Percentiles rank a stretch among this genome's conserved stretches.
Evolutionary conservation across 2,888 invertebrate species (phyloP).

Genomic region (Pegoplata infirma): DNA sequence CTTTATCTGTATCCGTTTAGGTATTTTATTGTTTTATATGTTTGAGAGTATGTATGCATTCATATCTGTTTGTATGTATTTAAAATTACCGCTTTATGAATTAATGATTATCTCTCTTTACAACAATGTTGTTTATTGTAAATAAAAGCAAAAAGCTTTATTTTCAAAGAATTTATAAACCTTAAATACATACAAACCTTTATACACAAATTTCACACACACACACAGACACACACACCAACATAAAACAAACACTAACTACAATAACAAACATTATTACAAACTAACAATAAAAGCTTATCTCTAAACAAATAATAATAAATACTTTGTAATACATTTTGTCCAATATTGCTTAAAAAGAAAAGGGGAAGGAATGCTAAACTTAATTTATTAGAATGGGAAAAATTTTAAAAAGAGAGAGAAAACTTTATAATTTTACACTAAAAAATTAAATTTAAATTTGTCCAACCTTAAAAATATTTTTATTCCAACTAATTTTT

Average conservation of each 20-base stretch:
- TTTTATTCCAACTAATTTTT: no score
- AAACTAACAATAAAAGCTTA: conserved; percentile 31
- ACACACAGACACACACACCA: no score
- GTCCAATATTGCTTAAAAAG: neutral
- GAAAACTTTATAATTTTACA: no score
- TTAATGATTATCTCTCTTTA: conserved; percentile 39
- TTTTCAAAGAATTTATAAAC: neutral
- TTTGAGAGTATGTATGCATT: neutral
- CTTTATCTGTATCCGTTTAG: neutral
- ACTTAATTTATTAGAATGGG: no score
- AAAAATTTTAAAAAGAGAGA: no score
- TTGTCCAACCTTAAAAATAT: no score
- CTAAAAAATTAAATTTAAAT: no score
- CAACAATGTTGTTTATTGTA: neutral
- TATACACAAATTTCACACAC: no score
- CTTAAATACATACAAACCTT: conserved; percentile 8
- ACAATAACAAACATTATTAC: neutral
- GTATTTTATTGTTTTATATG: neutral
- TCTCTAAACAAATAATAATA: conserved; percentile 22
- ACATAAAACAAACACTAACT: neutral
- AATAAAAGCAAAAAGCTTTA: neutral
- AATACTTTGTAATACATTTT: conserved; percentile 11
- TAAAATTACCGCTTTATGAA: conserved; percentile 44
- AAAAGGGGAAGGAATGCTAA: no score
- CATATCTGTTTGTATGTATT: neutral